Conservation (phyloP, 2,797 vertebrate species). For the Epinephelus coioides region DNA sequence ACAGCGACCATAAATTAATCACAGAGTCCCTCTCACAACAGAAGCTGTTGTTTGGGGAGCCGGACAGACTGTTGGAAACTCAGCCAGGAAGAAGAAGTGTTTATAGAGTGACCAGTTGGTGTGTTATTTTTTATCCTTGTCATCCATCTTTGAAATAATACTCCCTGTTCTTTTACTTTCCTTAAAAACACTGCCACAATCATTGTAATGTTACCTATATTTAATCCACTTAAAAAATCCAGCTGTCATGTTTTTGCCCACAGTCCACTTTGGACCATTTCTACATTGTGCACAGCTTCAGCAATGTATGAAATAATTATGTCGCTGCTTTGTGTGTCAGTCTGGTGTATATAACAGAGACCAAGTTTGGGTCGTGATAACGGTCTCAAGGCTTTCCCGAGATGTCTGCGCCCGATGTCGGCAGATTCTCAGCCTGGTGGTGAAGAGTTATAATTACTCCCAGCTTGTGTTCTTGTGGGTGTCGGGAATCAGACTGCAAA, state of each 20-base stretch:
- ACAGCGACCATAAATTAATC: conserved; percentile 65
- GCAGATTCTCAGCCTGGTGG: conserved; percentile 55
- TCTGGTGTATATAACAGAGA: conserved; percentile 5
- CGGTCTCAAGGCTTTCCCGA: conserved; percentile 43
- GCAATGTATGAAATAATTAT: conserved; percentile 5
- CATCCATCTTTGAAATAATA: conserved; percentile 23
- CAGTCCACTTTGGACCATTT: background rate
- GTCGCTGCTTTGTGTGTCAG: background rate
- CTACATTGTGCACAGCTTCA: background rate
- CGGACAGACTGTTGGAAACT: conserved; percentile 51
- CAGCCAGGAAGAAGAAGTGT: conserved; percentile 57
- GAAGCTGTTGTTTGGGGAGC: conserved; percentile 57
- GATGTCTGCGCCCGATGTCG: conserved; percentile 39
- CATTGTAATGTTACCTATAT: background rate
- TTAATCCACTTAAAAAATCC: background rate
- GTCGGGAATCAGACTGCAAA: conserved; percentile 65
- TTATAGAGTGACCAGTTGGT: conserved; percentile 46
- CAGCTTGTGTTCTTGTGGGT: conserved; percentile 68
- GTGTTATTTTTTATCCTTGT: conserved; percentile 33
- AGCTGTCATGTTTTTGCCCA: background rate
- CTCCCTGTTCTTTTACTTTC: background rate
- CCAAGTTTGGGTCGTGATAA: conserved; percentile 23
- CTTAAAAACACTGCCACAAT: background rate
- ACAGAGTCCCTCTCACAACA: conserved; percentile 48
- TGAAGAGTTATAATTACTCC: conserved; percentile 71